phyloP scores from a whole-genome alignment of 2,113 vertebrate genomes.

The Tragelaphus imberbis region DNA sequence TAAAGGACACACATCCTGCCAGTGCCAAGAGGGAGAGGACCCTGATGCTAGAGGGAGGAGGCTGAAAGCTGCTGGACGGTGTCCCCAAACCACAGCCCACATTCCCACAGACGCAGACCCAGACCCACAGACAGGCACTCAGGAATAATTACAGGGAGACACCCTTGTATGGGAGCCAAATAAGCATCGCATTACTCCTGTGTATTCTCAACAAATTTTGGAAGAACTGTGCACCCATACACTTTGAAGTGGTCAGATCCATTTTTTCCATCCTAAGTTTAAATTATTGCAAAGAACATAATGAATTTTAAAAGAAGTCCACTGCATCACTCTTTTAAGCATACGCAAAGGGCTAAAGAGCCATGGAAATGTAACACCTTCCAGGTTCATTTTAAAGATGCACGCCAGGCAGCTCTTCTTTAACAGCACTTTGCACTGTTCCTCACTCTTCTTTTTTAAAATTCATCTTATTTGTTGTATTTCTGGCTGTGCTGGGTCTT shows the following conservation, averaged over 20 bases:
- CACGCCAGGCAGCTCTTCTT: neutral
- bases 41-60: neutral
- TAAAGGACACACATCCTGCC: constrained; percentile 81
- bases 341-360: neutral
- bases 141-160: neutral
- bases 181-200: neutral
- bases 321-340: neutral
- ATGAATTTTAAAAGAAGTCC: neutral
- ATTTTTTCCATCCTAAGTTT: neutral
- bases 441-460: neutral
- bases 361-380: neutral
- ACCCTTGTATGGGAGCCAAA: neutral
- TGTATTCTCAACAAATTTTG: neutral
- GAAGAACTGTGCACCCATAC: neutral
- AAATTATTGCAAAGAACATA: neutral
- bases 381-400: neutral
- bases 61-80: neutral
- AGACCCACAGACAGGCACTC: neutral
- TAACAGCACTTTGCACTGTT: neutral
- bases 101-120: neutral
- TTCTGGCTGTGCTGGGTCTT: neutral
- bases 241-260: neutral
- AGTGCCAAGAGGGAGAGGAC: constrained; percentile 73
- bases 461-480: neutral
- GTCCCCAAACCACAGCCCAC: neutral